These are phyloP conservation scores for Athene noctua DNA, from an alignment of 2,113 vertebrate genomes.

Conservation along the genomic window DNA sequence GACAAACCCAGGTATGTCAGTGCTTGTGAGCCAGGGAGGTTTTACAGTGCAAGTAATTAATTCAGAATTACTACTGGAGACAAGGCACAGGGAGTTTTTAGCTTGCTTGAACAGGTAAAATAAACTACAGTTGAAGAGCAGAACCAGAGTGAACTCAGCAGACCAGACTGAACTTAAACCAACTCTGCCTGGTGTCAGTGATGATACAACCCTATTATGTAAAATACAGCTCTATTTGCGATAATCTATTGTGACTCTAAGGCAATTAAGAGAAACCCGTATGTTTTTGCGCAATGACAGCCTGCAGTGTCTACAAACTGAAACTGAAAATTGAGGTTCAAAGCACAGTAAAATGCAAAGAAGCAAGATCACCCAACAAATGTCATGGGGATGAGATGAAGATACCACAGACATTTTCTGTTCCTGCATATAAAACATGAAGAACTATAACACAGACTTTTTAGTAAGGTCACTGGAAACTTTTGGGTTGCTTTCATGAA, in stretches of 20 bases:
- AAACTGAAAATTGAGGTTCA: not conserved
- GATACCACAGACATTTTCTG: not conserved
- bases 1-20: not conserved
- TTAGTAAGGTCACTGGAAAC: not conserved
- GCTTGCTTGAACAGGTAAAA: not conserved
- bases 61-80: not conserved
- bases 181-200: not conserved
- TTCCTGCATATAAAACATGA: not conserved
- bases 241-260: not conserved
- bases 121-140: not conserved
- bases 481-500: not conserved
- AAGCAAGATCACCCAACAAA: not conserved
- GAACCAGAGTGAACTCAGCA: not conserved
- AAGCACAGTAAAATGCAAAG: not conserved
- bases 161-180: not conserved
- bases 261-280: not conserved
- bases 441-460: not conserved
- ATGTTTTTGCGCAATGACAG: not conserved
- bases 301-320: not conserved
- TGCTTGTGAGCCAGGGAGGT: not conserved
- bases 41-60: not conserved
- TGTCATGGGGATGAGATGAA: accelerated
- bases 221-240: not conserved
- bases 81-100: not conserved
- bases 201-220: not conserved